A percentile compares a stretch with the other conserved stretches of the same genome.
Conservation (phyloP, 2,888 invertebrate genomes). For the Plebejus argus region DNA sequence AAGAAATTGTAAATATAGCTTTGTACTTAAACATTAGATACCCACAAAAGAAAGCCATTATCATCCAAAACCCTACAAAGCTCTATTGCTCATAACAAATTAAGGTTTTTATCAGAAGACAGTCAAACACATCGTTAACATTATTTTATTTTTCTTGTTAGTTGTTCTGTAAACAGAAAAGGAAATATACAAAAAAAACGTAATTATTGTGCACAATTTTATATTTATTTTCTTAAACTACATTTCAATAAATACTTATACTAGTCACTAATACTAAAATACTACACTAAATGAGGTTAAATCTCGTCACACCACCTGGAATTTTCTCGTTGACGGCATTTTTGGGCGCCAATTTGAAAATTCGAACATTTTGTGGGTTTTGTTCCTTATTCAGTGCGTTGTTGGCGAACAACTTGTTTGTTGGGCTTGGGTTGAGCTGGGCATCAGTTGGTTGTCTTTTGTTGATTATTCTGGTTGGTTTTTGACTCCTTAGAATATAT, state of each 20-base stretch:
- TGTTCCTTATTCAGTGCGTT: constrained; percentile 37
- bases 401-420: constrained; percentile 49
- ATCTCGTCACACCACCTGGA: background rate
- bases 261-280: background rate
- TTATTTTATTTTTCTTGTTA: too few species aligned
- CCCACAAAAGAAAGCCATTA: too few species aligned
- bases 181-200: background rate
- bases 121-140: too few species aligned
- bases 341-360: constrained; percentile 33
- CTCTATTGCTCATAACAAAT: too few species aligned
- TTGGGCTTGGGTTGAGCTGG: constrained; percentile 45
- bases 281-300: constrained; percentile 12
- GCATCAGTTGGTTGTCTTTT: constrained; percentile 49
- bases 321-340: constrained; percentile 35
- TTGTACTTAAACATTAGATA: too few species aligned
- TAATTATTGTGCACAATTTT: background rate
- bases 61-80: too few species aligned
- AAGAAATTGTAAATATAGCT: too few species aligned
- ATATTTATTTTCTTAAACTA: constrained; percentile 12
- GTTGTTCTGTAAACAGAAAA: too few species aligned
- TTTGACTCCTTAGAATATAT: constrained; percentile 49
- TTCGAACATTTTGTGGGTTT: constrained; percentile 5
- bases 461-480: constrained; percentile 37
- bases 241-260: constrained; percentile 29
- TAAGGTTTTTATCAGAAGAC: too few species aligned